Conservation (phyloP, 2,888 invertebrate genomes). For the Caenorhabditis uteleia region DNA sequence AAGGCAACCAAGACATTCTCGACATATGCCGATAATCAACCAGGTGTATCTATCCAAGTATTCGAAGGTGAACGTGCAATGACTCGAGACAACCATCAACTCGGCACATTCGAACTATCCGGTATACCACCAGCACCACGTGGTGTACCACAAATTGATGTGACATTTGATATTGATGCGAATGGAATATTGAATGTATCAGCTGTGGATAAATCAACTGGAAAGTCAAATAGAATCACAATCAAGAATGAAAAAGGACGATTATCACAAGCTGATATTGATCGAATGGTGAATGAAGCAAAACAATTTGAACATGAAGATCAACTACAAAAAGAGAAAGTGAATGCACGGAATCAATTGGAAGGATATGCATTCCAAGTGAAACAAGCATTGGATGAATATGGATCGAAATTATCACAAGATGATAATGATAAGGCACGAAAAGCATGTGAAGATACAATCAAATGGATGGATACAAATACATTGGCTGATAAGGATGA, state of each 20-base stretch:
- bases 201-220: slow-evolving; percentile 64
- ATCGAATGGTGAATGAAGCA: slow-evolving; percentile 84
- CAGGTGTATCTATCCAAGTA: slow-evolving; percentile 83
- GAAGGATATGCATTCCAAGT: slow-evolving; percentile 79
- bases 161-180: slow-evolving; percentile 70
- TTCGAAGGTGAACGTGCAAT: slow-evolving; percentile 75
- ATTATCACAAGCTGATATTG: slow-evolving; percentile 89
- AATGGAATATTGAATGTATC: slow-evolving; percentile 67
- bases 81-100: slow-evolving; percentile 72
- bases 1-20: slow-evolving; percentile 76
- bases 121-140: slow-evolving; percentile 69
- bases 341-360: slow-evolving; percentile 82
- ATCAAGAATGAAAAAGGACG: slow-evolving; percentile 77
- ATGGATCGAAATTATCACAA: slow-evolving; percentile 85
- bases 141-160: slow-evolving; percentile 74
- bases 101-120: slow-evolving; percentile 71
- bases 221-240: slow-evolving; percentile 57
- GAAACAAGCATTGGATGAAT: slow-evolving; percentile 58
- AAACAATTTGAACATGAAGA: slow-evolving; percentile 83
- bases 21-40: slow-evolving; percentile 89
- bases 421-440: slow-evolving; percentile 82
- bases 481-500: slow-evolving; percentile 80
- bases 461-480: slow-evolving; percentile 77
- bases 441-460: slow-evolving; percentile 87
- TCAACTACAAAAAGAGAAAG: slow-evolving; percentile 73